Conservation (phyloP, 2,888 invertebrate species). For the Perdita meconis region DNA sequence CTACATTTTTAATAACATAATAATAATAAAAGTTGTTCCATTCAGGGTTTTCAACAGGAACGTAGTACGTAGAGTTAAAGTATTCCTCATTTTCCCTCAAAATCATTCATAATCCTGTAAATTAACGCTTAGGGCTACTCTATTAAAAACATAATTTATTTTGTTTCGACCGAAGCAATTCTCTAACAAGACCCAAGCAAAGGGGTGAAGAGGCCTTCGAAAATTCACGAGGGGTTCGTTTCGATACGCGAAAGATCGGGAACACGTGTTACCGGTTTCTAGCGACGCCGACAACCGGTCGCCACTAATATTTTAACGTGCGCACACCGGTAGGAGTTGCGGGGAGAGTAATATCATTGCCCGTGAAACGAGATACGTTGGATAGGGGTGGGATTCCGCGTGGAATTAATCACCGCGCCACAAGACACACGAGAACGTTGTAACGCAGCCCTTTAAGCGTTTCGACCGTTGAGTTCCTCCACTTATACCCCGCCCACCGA, state of each 20-base stretch:
- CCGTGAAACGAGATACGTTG: slow-evolving; percentile 35
- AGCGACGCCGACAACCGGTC: slow-evolving; percentile 2
- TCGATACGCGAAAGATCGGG: slow-evolving; percentile 36
- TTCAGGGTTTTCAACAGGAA: no score
- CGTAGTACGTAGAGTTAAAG: no score
- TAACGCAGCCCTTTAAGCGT: slow-evolving; percentile 47
- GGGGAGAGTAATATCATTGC: slow-evolving; percentile 53
- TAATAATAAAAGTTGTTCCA: no score
- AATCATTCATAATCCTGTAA: no score
- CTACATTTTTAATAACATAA: no score
- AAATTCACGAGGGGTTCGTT: slow-evolving; percentile 24
- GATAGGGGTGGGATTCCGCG: slow-evolving; percentile 29
- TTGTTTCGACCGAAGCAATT: slow-evolving; percentile 22
- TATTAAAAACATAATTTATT: slow-evolving; percentile 48
- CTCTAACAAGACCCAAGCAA: neutral
- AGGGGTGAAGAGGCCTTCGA: neutral
- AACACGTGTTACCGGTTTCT: slow-evolving; percentile 33
- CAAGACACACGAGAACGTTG: slow-evolving; percentile 25
- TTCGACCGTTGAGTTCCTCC: slow-evolving; percentile 32
- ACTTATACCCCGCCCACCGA: neutral
- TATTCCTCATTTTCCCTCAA: no score
- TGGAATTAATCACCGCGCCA: slow-evolving; percentile 65
- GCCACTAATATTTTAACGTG: slow-evolving; percentile 62
- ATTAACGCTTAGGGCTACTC: slow-evolving; percentile 6
- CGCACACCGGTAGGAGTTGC: slow-evolving; percentile 10